A percentile compares a stretch with the other conserved stretches of the same genome.
These are phyloP conservation scores for Laothoe populi DNA, from an alignment of 2,888 invertebrate species.

Conservation along the genomic window DNA sequence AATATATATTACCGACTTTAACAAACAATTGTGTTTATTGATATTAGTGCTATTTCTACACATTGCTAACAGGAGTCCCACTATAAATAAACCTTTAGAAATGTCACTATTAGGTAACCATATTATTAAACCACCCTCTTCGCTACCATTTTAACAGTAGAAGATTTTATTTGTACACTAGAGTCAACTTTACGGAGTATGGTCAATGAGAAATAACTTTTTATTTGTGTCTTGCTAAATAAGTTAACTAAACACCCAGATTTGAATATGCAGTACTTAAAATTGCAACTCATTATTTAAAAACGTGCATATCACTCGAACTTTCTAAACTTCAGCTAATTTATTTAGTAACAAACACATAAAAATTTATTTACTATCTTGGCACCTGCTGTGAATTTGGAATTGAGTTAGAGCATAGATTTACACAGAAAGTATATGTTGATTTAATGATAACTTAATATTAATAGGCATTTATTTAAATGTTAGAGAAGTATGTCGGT, in stretches of 20 bases:
- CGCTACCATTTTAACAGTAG: too few relatives aligned
- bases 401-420: background rate
- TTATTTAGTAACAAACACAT: slow-evolving; percentile 5
- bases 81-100: too few relatives aligned
- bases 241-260: slow-evolving; percentile 1
- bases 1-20: too few relatives aligned
- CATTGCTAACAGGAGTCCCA: too few relatives aligned
- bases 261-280: background rate
- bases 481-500: slow-evolving; percentile 38
- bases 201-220: background rate
- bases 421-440: too few relatives aligned
- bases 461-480: background rate
- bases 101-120: too few relatives aligned
- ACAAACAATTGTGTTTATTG: too few relatives aligned
- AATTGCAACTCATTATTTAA: slow-evolving; percentile 13
- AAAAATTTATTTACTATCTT: background rate
- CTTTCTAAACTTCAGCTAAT: slow-evolving; percentile 1
- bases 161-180: background rate
- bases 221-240: background rate
- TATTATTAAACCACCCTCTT: too few relatives aligned
- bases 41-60: too few relatives aligned
- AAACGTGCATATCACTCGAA: background rate
- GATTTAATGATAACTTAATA: background rate
- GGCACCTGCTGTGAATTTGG: too few relatives aligned
- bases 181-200: background rate